A percentile compares a stretch with the other conserved stretches of the same genome.
Evolutionary conservation across 2,888 invertebrate genomes (phyloP).

Genomic region (Eilema sororculum): DNA sequence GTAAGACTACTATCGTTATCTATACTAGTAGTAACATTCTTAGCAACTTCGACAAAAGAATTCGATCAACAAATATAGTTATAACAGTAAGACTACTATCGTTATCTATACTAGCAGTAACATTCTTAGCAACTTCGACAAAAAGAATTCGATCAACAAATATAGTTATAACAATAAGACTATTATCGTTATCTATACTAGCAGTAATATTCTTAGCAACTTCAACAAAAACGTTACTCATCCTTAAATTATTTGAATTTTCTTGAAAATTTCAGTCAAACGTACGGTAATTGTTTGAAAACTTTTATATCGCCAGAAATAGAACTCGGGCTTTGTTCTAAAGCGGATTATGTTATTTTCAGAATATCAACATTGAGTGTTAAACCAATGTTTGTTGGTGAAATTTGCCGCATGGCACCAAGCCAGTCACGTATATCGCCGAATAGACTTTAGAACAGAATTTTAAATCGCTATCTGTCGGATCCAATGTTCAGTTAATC

Average conservation of each 20-base stretch:
- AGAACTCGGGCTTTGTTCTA: slow-evolving; percentile 5
- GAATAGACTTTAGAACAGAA: slow-evolving; percentile 38
- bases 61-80: too few species aligned
- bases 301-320: slow-evolving; percentile 5
- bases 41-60: too few species aligned
- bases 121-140: too few species aligned
- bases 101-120: too few species aligned
- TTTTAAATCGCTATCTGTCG: slow-evolving; percentile 41
- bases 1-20: too few species aligned
- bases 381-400: slow-evolving; percentile 38
- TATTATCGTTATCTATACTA: background rate
- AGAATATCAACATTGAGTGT: slow-evolving; percentile 25
- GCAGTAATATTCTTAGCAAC: background rate
- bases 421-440: slow-evolving; percentile 45
- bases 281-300: slow-evolving; percentile 1
- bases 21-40: too few species aligned
- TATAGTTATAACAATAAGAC: background rate
- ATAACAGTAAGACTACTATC: too few species aligned
- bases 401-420: slow-evolving; percentile 33
- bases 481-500: slow-evolving; percentile 24
- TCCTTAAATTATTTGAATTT: background rate
- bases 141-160: too few species aligned
- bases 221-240: background rate
- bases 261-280: slow-evolving; percentile 5
- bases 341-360: slow-evolving; percentile 22